Conservation (phyloP, 2,888 invertebrate genomes). For the Crocallis elinguaria region DNA sequence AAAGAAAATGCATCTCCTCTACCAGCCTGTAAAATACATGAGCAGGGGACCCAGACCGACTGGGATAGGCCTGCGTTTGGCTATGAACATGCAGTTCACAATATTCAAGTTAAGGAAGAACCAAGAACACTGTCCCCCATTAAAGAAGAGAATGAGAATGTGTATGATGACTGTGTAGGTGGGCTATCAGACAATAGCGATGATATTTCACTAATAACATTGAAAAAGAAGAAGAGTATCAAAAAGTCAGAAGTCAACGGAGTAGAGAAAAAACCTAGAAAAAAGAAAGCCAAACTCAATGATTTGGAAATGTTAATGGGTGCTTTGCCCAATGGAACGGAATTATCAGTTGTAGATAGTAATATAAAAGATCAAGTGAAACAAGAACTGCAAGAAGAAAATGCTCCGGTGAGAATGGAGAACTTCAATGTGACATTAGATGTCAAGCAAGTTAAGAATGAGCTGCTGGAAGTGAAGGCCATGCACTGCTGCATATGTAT, state of each 20-base stretch:
- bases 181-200: conserved; percentile 65
- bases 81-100: neutral
- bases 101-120: conserved; percentile 58
- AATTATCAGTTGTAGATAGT: conserved; percentile 39
- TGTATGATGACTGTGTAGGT: conserved; percentile 40
- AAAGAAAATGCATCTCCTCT: conserved; percentile 49
- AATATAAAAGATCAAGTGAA: conserved; percentile 8
- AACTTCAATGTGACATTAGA: conserved; percentile 16
- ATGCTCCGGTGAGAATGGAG: neutral
- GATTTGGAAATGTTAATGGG: conserved; percentile 43
- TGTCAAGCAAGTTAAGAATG: conserved; percentile 45
- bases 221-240: conserved; percentile 60
- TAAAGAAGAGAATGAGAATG: conserved; percentile 61
- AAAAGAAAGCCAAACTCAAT: conserved; percentile 48
- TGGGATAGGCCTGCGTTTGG: neutral
- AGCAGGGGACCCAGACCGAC: conserved; percentile 67
- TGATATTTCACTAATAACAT: conserved; percentile 60
- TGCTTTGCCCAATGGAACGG: conserved; percentile 44
- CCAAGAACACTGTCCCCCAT: conserved; percentile 47
- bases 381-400: neutral
- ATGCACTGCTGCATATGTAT: conserved; percentile 75
- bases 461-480: conserved; percentile 44
- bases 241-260: conserved; percentile 49
- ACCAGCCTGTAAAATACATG: conserved; percentile 26
- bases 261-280: conserved; percentile 43